Evolutionary conservation across 2,113 vertebrate species (phyloP), one percentile per base, ranked within the genome.

Genomic region (Xenopus borealis): DNA sequence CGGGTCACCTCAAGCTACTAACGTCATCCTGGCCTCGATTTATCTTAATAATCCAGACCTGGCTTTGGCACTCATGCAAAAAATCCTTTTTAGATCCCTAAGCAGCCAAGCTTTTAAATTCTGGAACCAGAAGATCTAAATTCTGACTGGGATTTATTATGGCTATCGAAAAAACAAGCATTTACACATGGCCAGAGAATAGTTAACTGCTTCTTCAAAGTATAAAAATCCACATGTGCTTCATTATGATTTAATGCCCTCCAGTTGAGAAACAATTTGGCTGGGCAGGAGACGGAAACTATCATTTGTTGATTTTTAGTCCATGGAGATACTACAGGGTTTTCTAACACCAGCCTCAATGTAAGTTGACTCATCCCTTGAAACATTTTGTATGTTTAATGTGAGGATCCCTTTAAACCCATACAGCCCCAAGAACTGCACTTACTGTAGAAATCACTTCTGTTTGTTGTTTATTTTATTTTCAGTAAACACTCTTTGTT

Each of bases 161-260:
- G 40, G 45, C 44, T 64, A 72, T 14, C 17, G 12, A 44, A 12
- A n/a, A 52, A 55, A 33, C 30, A 40, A 40, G 10, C 19, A 53
- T 17, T 17, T 46, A 40, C n/a, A 17, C 12, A 19, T 18, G 64
- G 63, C 23, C 18, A 55, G 52, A 58, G 18, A 72, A 72, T 30
- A 66, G 72, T 66, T 73, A 66, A 73, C 72, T 45, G 20, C n/a
- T 57, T 46, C 59, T 72, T 8, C 10, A 55, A 66, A 66, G 64
- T 63, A 19, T 47, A 27, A 57, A 50, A 55, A 10, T 50, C 72
- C 72, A 74, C 64, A 27, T 74, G 63, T 59, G 40, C 46, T 58
- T 67, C 1, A 27, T 67, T 67, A 74, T n/a, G 18, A 67, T 73
- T 66, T 66, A 53, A 66, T 73, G 72, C 63, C 72, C 72, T 66